Evolutionary conservation across 2,113 vertebrate genomes (phyloP), one percentile per base, ranked within the genome.

Genomic region (Ictalurus punctatus): DNA sequence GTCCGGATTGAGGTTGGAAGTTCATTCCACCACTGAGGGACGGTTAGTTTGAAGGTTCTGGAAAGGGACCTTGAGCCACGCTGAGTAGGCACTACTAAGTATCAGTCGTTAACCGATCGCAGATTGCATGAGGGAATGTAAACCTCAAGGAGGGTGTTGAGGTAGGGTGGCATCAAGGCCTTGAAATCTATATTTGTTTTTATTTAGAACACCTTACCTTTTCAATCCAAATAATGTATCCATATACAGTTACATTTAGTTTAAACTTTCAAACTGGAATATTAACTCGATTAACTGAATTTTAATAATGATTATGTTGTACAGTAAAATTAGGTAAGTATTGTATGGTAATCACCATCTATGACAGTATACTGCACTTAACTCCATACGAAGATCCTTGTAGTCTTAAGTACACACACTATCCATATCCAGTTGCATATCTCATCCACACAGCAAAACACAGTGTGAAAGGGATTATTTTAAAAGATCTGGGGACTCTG

Each of bases 401-500:
- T 44, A 65, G 69, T 30, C 67, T 34, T 67, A 54, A 58, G 74
- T 52, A 71, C 25, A 13, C 25, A 13, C 48, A 48, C 78, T 40
- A 73, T 78, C 19, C 56, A 80, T 37, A 73, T 87, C 37, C 73
- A 80, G 44, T n/a, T 52, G 27, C 34, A 74, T 58, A 83, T 80
- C 82, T 90, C 10, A 44, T 61, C 61, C 58, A 59, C 54, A 87
- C 21, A 71, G 58, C 23, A 40, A 83, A 78, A 80, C 23, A 37
- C 59, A 79, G 44, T 9, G 37, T 61, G 48, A 61, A 37, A 86
- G 76, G 52, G 27, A 87, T 86, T 61, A 71, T 52, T 10, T 74
- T 73, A 56, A 79, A 52, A 71, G 37, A 37, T 86, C 25, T 80
- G 17, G 16, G 81, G 65, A 90, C 34, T 82, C 40, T 73, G 25